These are phyloP conservation scores for Microchirus variegatus DNA, from an alignment of 2,797 vertebrate genomes.

Conservation along the genomic window DNA sequence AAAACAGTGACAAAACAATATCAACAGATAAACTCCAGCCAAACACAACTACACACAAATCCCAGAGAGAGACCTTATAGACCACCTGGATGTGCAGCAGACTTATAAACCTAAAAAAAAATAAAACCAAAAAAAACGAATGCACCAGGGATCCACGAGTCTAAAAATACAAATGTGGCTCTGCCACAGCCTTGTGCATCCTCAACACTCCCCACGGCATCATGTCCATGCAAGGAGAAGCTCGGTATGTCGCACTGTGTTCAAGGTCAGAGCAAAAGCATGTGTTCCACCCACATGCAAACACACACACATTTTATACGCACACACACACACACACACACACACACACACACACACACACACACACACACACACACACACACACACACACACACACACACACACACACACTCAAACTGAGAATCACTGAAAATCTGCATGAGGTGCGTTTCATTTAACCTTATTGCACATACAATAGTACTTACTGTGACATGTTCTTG, in stretches of 20 bases:
- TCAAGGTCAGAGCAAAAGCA: constrained; percentile 17
- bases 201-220: constrained; percentile 3
- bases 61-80: background rate
- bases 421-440: background rate
- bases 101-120: no score
- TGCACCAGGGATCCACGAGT: constrained; percentile 37
- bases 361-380: background rate
- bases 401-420: background rate
- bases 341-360: background rate
- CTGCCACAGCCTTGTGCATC: background rate
- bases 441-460: no score
- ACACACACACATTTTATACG: background rate
- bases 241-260: constrained; percentile 7
- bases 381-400: background rate
- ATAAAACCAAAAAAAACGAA: no score
- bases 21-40: constrained; percentile 5
- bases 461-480: no score
- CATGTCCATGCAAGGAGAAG: background rate
- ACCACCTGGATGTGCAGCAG: background rate
- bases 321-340: background rate
- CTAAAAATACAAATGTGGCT: constrained; percentile 39
- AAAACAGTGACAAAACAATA: constrained; percentile 1
- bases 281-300: background rate
- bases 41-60: constrained; percentile 2
- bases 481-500: no score